A percentile compares a stretch with the other conserved stretches of the same genome.
phyloP scores from a whole-genome alignment of 2,888 invertebrate genomes.

The Orthosia gothica region DNA sequence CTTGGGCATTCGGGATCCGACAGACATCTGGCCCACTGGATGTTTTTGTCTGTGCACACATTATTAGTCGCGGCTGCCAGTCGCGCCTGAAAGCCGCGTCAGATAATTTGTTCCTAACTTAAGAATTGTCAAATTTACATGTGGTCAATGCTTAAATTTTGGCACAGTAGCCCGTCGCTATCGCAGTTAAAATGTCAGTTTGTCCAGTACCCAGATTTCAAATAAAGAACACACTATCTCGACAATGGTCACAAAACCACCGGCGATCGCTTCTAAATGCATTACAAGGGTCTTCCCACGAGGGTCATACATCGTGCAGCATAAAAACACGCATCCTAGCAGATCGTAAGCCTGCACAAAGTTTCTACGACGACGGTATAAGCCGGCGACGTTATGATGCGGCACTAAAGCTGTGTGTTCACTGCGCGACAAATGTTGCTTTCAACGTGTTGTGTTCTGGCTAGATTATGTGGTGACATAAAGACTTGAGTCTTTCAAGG shows the following conservation, averaged over 20 bases:
- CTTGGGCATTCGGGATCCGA: too few species aligned
- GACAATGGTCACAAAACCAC: slow-evolving; percentile 15
- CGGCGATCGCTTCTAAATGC: slow-evolving; percentile 41
- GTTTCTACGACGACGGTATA: slow-evolving; percentile 29
- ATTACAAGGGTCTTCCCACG: slow-evolving; percentile 54
- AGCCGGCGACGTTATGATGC: slow-evolving; percentile 30
- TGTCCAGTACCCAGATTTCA: neutral
- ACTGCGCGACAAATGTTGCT: slow-evolving; percentile 42
- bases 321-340: slow-evolving; percentile 47
- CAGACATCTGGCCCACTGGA: too few species aligned
- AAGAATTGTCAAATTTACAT: too few species aligned
- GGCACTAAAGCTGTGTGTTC: slow-evolving; percentile 27
- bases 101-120: too few species aligned
- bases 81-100: too few species aligned
- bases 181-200: neutral
- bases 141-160: too few species aligned
- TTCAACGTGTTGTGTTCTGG: neutral
- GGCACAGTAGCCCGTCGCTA: too few species aligned
- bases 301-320: slow-evolving; percentile 44
- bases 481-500: neutral
- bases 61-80: too few species aligned
- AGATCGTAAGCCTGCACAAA: slow-evolving; percentile 36
- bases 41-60: too few species aligned
- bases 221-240: slow-evolving; percentile 13
- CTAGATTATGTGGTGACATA: slow-evolving; percentile 8